phyloP scores from a whole-genome alignment of 92 coral and sea anemone genomes.

The Phenganax subtilis region DNA sequence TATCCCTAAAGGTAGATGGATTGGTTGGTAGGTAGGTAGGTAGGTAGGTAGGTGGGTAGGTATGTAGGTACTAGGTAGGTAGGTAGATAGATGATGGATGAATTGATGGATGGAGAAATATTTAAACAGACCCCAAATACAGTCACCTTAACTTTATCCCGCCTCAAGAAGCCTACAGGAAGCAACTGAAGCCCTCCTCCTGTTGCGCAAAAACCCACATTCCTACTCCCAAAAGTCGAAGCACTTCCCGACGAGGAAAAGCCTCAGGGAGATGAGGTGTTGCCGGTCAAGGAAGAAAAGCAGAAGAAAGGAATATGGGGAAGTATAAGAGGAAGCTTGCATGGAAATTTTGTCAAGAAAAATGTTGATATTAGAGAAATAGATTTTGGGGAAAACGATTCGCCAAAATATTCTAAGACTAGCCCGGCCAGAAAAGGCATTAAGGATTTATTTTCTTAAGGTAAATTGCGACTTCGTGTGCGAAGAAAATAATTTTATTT shows the following conservation, averaged over 20 bases:
- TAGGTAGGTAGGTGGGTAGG: too few species aligned
- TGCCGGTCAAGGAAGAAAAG: slow-evolving; percentile 75
- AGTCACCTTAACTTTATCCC: slow-evolving; percentile 74
- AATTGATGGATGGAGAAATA: too few species aligned
- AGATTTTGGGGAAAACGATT: not conserved
- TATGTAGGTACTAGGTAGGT: too few species aligned
- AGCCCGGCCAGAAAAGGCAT: slow-evolving; percentile 39
- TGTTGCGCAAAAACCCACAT: slow-evolving; percentile 23
- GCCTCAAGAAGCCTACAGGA: slow-evolving; percentile 54
- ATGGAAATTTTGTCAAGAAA: slow-evolving; percentile 31
- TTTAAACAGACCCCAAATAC: slow-evolving; percentile 64
- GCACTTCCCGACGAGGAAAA: slow-evolving; percentile 45
- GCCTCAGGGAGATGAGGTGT: slow-evolving; percentile 59
- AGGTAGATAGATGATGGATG: too few species aligned
- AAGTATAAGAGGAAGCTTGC: slow-evolving; percentile 31
- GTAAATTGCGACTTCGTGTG: slow-evolving; percentile 72
- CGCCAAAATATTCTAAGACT: slow-evolving; percentile 8
- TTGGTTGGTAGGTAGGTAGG: too few species aligned
- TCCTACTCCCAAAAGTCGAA: slow-evolving; percentile 45
- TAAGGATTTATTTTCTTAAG: slow-evolving; percentile 69
- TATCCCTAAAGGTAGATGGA: too few species aligned
- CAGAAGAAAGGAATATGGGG: slow-evolving; percentile 37
- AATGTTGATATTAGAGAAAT: slow-evolving; percentile 22
- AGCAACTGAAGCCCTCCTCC: slow-evolving; percentile 53
- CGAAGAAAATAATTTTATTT: slow-evolving; percentile 42